A percentile compares a stretch with the other conserved stretches of the same genome.
phyloP scores from a whole-genome alignment of 35 echinoderm and acorn worm species.

The Apostichopus japonicus region DNA sequence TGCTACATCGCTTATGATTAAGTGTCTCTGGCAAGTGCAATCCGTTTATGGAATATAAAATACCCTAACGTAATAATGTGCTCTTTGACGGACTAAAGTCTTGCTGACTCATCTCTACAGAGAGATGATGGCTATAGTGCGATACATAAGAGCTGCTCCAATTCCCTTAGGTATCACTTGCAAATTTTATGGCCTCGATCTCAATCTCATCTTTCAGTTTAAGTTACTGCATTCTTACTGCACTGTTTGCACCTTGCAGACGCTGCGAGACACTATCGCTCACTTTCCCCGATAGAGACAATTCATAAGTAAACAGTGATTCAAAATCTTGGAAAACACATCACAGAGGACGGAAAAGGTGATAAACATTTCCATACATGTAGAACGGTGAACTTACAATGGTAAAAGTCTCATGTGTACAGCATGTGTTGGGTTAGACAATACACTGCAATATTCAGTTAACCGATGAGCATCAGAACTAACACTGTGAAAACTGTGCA shows the following conservation, averaged over 20 bases:
- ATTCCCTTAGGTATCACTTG: neutral
- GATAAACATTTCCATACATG: too few species aligned
- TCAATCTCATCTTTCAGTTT: conserved; percentile 1
- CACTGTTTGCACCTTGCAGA: neutral
- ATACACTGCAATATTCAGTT: too few species aligned
- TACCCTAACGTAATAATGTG: neutral
- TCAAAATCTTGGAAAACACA: neutral
- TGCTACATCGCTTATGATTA: neutral
- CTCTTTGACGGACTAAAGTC: neutral
- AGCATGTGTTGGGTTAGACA: too few species aligned
- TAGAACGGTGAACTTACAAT: too few species aligned
- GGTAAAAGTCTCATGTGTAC: too few species aligned
- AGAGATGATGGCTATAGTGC: neutral
- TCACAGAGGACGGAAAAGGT: neutral
- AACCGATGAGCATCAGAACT: too few species aligned
- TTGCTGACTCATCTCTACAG: neutral
- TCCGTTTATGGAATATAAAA: neutral
- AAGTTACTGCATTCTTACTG: neutral
- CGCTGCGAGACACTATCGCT: too few species aligned
- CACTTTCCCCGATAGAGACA: neutral
- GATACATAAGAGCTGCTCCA: neutral
- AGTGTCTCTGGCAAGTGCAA: neutral
- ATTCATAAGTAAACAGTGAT: neutral
- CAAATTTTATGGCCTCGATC: neutral
- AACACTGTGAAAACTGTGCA: too few species aligned